These are phyloP conservation scores for Lampris incognitus DNA, from an alignment of 2,113 vertebrate species.

Conservation along the genomic window DNA sequence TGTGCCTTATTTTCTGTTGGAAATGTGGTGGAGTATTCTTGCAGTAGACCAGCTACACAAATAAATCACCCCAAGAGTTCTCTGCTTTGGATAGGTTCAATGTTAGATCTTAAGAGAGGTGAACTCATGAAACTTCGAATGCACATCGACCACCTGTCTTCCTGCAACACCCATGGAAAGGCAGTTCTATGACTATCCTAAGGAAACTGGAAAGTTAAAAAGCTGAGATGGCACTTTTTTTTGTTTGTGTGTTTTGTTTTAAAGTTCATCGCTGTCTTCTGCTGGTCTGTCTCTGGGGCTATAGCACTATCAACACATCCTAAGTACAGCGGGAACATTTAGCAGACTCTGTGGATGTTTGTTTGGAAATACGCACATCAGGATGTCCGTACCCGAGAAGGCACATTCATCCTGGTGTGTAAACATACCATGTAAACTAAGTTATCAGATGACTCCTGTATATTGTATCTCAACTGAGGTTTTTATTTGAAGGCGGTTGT, in stretches of 20 bases:
- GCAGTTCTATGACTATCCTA: not conserved
- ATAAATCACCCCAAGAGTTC: not conserved
- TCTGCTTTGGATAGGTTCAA: no score
- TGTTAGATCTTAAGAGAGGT: not conserved
- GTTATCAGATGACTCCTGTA: conserved; percentile 62
- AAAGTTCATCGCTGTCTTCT: conserved; percentile 59
- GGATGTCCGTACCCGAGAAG: conserved; percentile 51
- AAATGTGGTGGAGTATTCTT: conserved; percentile 16
- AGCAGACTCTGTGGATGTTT: conserved; percentile 62
- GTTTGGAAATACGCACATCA: conserved; percentile 69
- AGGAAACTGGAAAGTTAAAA: no score
- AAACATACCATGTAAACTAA: conserved; percentile 64
- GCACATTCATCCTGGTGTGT: conserved; percentile 61
- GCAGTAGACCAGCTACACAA: not conserved
- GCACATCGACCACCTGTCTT: not conserved
- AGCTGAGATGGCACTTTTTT: not conserved
- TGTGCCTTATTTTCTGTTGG: conserved; percentile 37
- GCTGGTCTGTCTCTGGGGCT: conserved; percentile 53
- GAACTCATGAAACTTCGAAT: conserved; percentile 28
- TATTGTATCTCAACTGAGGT: conserved; percentile 61
- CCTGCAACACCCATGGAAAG: conserved; percentile 1
- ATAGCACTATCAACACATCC: conserved; percentile 67
- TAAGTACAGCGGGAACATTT: conserved; percentile 55
- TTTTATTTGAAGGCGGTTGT: conserved; percentile 46
- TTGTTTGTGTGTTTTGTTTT: conserved; percentile 44